Evolutionary conservation across 2,888 invertebrate species (phyloP), one percentile per base, ranked within the genome.

Genomic region (Leptinotarsa peninsularis): DNA sequence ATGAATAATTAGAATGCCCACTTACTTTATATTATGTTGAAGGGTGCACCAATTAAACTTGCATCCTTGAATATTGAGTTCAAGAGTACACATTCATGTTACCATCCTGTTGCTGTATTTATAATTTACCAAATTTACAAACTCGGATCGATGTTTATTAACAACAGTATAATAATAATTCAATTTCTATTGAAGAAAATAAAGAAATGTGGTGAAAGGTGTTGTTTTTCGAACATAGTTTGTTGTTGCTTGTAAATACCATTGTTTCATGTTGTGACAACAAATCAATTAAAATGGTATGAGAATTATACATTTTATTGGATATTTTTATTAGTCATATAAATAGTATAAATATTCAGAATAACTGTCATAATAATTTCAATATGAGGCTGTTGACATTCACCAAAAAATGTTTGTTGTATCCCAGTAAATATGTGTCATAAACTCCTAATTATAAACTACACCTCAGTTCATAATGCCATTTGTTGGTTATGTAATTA

Each of bases 231-330:
- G 17, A 17, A 52, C 17, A 15, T 49, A 50, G 7, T 18, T 4
- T 15, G 60, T 49, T 21, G 71, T 66, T 66, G 79, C 76, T 78
- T 82, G 82, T 83, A 82, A 67, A 83, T 82, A 82, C 67, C 80
- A 77, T 84, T 84, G 84, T 84, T 83, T 86, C 86, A 85, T 58
- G 58, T 85, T 86, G 86, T 86, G 85, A 85, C 82, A 82, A 83
- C 81, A 84, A 85, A 84, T 84, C 83, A 85, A 84, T 85, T 84
- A 84, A 79, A 78, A 82, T 75, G 68, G 74, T 75, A 71, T 78
- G 74, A 80, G 60, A 79, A 80, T 69, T 78, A 74, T 74, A 73
- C 67, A 72, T 43, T 43, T 73, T 79, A 76, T 74, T 76, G 71
- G 67, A 77, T 77, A 78, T 80, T 79, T 80, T 81, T 76, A 71